Conservation (phyloP, 2,113 vertebrate species). For the Burhinus bistriatus region DNA sequence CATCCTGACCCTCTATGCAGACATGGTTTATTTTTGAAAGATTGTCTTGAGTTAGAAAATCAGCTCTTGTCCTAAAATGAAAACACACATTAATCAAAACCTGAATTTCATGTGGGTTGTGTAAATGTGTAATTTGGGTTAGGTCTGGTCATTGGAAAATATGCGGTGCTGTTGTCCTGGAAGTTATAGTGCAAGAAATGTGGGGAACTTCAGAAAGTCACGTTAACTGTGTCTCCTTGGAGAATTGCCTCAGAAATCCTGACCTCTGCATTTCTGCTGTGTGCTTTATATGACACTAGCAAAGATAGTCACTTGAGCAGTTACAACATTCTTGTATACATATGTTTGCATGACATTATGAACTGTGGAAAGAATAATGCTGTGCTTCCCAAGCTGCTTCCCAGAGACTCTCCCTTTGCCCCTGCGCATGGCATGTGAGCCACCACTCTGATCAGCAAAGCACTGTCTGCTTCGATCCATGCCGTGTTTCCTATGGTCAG, state of each 20-base stretch:
- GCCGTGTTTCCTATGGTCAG: neutral
- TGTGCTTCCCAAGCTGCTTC: neutral
- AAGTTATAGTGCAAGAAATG: neutral
- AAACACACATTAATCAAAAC: neutral
- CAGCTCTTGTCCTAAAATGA: neutral
- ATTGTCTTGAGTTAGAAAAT: neutral
- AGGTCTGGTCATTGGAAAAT: neutral
- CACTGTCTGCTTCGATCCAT: neutral
- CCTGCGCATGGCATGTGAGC: neutral
- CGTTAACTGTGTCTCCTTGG: neutral
- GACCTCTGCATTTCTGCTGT: neutral
- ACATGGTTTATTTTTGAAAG: conserved; percentile 4
- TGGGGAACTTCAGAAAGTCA: conserved; percentile 19
- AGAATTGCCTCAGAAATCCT: conserved; percentile 34
- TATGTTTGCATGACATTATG: neutral
- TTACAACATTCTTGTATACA: neutral
- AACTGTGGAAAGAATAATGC: neutral
- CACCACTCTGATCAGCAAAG: rapidly evolving
- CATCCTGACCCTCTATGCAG: neutral
- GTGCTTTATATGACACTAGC: neutral
- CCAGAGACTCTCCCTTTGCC: neutral
- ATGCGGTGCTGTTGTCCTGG: neutral
- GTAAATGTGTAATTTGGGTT: conserved; percentile 12
- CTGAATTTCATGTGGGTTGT: neutral
- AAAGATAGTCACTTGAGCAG: neutral